Evolutionary conservation across 1,140 invertebrate species (phyloP), one percentile per base, ranked within the genome.

Genomic region (Philaenus spumarius): DNA sequence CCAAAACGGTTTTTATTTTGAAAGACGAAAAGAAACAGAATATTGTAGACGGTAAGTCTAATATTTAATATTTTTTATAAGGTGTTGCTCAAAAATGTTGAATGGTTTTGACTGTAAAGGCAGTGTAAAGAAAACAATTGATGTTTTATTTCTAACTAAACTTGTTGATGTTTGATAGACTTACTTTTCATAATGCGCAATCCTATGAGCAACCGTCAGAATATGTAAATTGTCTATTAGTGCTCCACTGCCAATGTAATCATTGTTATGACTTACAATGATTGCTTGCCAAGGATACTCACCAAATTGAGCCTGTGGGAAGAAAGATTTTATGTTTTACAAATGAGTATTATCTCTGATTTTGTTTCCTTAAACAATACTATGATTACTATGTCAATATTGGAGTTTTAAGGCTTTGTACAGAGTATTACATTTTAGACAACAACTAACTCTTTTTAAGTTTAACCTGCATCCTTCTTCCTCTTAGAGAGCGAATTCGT

Each of bases 211-310:
- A 7, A 46, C 58, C 17, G 60, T 55, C 15, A 62, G 3, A 19
- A 62, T 50, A 19, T 62, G 57, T 37, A 48, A 46, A 12, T 20
- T 37, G 22, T 50, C 47, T 12, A 62, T 55, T 15, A 62, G 19
- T 3, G n/a, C 60, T 30, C 60, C 60, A 30, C 58, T 59, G 5
- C 57, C 58, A 5, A 62, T 52, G 30, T 59, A 62, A 23, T 58
- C 47, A 55, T 54, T 62, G 12, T 40, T 45, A 3, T 43, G 20
- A 9, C 51, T 51, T 12, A 62, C 15, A 7, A 62, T 30, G 19
- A 62, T 23, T n/a, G 30, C 57, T 59, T 62, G 60, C 60, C 60
- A 62, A 4, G 60, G 60, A 40, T 54, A 62, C 24, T 62, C 56
- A 17, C 60, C 60, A 39, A 62, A 62, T 26, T 61, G 45, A 15